A percentile compares a stretch with the other conserved stretches of the same genome.
These are phyloP conservation scores for Phasianus colchicus DNA, from an alignment of 2,113 vertebrate species.

Conservation along the genomic window DNA sequence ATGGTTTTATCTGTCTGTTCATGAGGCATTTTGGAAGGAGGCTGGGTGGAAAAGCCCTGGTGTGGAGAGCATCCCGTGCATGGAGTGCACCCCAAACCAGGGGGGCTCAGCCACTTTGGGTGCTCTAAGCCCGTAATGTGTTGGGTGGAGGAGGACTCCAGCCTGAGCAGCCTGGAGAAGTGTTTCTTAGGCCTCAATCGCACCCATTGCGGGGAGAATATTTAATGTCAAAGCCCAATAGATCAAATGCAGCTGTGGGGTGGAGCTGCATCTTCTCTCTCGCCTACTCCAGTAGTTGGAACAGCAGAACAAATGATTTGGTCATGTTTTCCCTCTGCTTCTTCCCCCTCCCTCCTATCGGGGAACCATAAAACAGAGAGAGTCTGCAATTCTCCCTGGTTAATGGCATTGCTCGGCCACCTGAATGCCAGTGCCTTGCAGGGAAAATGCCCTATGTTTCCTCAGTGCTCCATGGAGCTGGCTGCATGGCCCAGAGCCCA, in stretches of 20 bases:
- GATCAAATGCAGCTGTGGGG: slow-evolving; percentile 26
- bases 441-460: not conserved
- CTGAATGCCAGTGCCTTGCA: not conserved
- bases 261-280: slow-evolving; percentile 11
- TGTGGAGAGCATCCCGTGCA: not conserved
- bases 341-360: not conserved
- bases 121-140: accelerated
- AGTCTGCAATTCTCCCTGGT: not conserved
- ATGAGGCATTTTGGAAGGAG: not conserved
- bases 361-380: slow-evolving; percentile 1
- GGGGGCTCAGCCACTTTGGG: not conserved
- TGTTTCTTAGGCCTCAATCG: not conserved
- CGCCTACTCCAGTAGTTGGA: slow-evolving; percentile 16
- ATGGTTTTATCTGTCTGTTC: not conserved
- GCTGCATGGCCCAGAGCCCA: not conserved
- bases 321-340: not conserved
- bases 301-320: slow-evolving; percentile 14
- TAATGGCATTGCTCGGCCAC: not conserved
- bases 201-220: not conserved
- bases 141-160: not conserved
- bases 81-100: not conserved
- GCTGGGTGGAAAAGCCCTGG: not conserved
- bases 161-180: not conserved
- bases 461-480: not conserved
- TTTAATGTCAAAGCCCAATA: not conserved